These are phyloP conservation scores for Lepidochrysops patricia DNA, from an alignment of 2,888 invertebrate species.

Conservation along the genomic window DNA sequence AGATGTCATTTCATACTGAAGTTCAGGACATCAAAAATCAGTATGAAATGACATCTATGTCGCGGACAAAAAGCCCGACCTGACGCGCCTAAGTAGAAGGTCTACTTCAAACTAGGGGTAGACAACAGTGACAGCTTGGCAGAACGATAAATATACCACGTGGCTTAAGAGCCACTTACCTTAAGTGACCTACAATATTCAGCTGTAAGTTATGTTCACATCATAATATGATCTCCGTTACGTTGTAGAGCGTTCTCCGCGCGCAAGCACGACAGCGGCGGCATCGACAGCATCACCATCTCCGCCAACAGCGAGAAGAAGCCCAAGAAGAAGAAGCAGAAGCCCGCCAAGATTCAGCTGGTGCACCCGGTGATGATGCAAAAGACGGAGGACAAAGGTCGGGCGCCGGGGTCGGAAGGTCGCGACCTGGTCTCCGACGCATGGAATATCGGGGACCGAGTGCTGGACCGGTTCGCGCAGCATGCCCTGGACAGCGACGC, in stretches of 20 bases:
- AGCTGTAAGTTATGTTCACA: no score
- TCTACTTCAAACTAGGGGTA: no score
- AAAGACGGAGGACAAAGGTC: slow-evolving; percentile 53
- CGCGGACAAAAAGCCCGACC: no score
- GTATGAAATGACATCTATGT: no score
- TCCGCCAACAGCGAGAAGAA: slow-evolving; percentile 44
- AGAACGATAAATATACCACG: no score
- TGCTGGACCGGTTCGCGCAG: slow-evolving; percentile 50
- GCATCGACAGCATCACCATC: slow-evolving; percentile 60
- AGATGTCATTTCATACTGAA: no score
- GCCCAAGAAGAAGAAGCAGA: slow-evolving; percentile 54
- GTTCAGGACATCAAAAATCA: no score
- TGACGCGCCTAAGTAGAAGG: no score
- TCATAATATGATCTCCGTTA: slow-evolving; percentile 10
- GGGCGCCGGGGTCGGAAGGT: slow-evolving; percentile 45
- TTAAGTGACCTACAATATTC: no score
- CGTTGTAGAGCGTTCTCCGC: slow-evolving; percentile 40
- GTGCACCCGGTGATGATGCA: slow-evolving; percentile 47
- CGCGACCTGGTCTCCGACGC: slow-evolving; percentile 43
- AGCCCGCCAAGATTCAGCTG: slow-evolving; percentile 57
- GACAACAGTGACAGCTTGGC: no score
- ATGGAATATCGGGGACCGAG: slow-evolving; percentile 49
- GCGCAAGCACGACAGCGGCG: slow-evolving; percentile 45
- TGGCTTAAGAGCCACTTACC: no score
- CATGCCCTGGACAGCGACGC: slow-evolving; percentile 50